Conservation (phyloP, 2,113 vertebrate genomes). For the Odontophorus gujanensis region DNA sequence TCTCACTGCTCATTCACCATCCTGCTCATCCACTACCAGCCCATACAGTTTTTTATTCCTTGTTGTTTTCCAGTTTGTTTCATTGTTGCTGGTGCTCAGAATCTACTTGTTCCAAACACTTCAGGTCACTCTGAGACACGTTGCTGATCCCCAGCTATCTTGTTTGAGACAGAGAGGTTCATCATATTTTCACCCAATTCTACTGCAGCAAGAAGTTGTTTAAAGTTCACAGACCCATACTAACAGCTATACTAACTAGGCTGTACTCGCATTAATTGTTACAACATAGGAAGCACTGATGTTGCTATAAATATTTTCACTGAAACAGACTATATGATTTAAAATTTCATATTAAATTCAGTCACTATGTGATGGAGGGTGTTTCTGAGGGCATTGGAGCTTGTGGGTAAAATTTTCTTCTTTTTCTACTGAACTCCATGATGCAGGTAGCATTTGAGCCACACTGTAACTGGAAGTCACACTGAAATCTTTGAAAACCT, state of each 20-base stretch:
- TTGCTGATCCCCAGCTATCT: neutral
- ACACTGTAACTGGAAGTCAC: neutral
- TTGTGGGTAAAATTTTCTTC: neutral
- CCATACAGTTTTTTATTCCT: accelerated
- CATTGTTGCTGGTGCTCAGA: accelerated
- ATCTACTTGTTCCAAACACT: neutral
- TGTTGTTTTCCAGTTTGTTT: neutral
- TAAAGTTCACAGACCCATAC: neutral
- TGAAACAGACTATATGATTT: neutral
- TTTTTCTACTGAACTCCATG: neutral
- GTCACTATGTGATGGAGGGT: neutral
- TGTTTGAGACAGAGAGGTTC: neutral
- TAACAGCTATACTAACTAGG: neutral
- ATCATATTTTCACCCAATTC: neutral
- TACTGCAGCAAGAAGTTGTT: neutral
- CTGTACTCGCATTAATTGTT: neutral
- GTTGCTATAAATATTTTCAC: neutral
- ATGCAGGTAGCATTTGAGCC: neutral
- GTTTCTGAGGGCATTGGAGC: neutral
- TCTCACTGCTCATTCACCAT: neutral
- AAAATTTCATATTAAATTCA: neutral
- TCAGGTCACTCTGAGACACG: neutral
- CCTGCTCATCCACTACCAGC: neutral
- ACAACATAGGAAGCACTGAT: neutral
- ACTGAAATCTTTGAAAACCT: neutral